phyloP scores from a whole-genome alignment of 2,113 vertebrate genomes.

The Proterorhinus semilunaris region DNA sequence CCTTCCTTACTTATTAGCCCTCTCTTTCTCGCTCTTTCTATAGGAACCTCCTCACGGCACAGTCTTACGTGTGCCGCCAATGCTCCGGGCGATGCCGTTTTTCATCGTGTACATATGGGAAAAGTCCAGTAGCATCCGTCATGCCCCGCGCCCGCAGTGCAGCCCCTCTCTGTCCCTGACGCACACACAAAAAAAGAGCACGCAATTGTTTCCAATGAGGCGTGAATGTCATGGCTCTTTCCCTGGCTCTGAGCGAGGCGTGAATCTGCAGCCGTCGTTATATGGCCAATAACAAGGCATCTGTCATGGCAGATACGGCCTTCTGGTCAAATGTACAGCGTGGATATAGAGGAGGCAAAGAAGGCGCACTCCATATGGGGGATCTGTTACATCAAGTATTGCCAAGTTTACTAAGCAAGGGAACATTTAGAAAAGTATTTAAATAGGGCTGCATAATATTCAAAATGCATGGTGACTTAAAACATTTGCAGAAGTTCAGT shows the following conservation, averaged over 20 bases:
- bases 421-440: no score
- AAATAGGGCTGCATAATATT: no score
- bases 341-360: neutral
- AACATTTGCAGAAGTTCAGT: no score
- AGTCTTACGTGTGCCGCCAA: neutral
- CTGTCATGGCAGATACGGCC: neutral
- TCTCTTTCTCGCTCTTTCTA: neutral
- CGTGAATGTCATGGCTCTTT: constrained; percentile 10
- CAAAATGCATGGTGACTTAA: no score
- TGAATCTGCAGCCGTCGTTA: neutral
- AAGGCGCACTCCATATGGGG: neutral
- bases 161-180: neutral
- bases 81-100: neutral
- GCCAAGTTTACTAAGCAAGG: neutral
- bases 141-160: neutral
- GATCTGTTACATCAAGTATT: no score
- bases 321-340: neutral
- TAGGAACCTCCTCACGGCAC: neutral
- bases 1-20: neutral
- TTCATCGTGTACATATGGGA: neutral
- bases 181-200: neutral
- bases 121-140: neutral
- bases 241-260: neutral
- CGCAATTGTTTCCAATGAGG: constrained; percentile 3
- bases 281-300: neutral